A percentile compares a stretch with the other conserved stretches of the same genome.
Conservation (phyloP, 1,140 invertebrate species). For the Metopolophium dirhodum region DNA sequence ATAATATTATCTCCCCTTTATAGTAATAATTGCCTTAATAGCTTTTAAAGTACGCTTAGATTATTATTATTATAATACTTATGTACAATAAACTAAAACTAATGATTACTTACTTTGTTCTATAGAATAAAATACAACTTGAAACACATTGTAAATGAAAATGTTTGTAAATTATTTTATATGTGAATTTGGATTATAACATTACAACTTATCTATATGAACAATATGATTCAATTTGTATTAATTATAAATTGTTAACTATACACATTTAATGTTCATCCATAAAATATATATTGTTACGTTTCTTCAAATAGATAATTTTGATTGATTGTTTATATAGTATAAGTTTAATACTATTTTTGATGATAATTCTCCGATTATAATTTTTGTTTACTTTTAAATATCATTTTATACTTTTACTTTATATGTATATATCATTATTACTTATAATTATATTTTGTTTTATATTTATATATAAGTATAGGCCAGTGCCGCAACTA, state of each 20-base stretch:
- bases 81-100: neutral
- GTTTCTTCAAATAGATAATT: neutral
- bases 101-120: neutral
- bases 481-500: too few species aligned
- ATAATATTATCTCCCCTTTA: neutral
- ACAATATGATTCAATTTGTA: neutral
- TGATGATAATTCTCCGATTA: neutral
- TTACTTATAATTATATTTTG: neutral
- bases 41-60: neutral
- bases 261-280: neutral
- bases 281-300: neutral
- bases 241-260: neutral
- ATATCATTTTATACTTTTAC: too few species aligned
- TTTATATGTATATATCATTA: too few species aligned
- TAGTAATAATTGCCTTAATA: conserved; percentile 3
- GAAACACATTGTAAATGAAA: neutral
- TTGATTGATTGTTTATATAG: neutral
- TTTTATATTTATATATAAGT: too few species aligned
- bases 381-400: neutral
- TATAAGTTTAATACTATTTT: neutral
- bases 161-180: neutral
- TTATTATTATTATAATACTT: neutral
- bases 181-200: neutral
- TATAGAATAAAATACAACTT: neutral
- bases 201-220: neutral